Base-by-base conservation (phyloP, 2,888 invertebrate species). In the Machimus atricapillus region DNA sequence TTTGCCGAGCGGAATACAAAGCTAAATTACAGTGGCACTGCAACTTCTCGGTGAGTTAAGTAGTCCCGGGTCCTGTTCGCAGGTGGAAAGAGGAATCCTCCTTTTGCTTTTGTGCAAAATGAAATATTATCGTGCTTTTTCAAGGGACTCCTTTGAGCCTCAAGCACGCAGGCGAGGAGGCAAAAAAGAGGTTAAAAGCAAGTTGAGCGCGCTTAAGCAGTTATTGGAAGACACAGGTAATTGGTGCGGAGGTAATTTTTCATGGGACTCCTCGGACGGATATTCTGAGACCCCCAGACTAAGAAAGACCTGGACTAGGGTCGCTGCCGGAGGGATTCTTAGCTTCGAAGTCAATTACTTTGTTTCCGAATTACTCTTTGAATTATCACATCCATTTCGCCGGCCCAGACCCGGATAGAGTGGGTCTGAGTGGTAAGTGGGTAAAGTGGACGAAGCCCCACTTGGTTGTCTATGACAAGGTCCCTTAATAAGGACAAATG, bases 1-100 rank as follows among this genome's bases (percentile, higher is more conserved):
- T 58, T 82, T 82, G 66, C 82, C 58, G 66, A 82, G 66, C 34
- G 37, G 66, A 82, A 82, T 82, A 82, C 66, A 82, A 82, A 82
- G 58, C 58, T 12, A 82, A 82, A 82, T 82, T 82, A 82, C 82
- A 58, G 82, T 27, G 23, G 82, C 37, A 82, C 58, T 82, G 66
- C 82, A 82, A 82, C 82, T 82, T 31, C 66, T 82, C 58, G 19
- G 66, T 19, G 66, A 66, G 66, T 66, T 66, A 66, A 66, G 66
- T 66, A 66, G 66, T 66, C 66, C 27, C 23, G 66, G 66, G 43
- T 46, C 43, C 56, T 19, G 19, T 66, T 66, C 23, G 2, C 27
- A 23, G 27, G 56, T 46, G 3, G 8, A n/a, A 56, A 6, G 16
- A 79, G 52, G 16, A 52, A 6, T 8, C 52, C 52, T 79, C 56